Base-by-base conservation (phyloP, 1,140 invertebrate species). In the Tetragonula clypearis region DNA sequence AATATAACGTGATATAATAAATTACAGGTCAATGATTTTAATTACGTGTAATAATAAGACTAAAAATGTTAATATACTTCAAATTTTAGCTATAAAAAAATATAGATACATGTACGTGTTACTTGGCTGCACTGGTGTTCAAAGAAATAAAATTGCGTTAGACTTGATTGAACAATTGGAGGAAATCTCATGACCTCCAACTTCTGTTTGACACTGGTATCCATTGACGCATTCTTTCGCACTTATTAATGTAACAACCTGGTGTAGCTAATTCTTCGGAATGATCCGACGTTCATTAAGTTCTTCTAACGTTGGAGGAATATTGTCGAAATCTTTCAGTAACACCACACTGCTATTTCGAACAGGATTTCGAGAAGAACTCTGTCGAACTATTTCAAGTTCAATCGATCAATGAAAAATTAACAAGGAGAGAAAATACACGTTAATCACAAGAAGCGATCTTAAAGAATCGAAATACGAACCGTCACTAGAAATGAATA, bases 181-280 rank as follows among this genome's bases (percentile, higher is more conserved):
- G 93, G 93, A 95, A 94, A 92, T 93, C 92, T 76, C 92, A 92
- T 87, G 92, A 94, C 92, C 92, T 95, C 92, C 92, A 90, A 82
- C 88, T 91, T 74, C 58, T 74, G 81, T 80, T 74, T 41, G 58
- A 81, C 83, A 75, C 71, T 81, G 81, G 11, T 81, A 62, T 72
- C 26, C 55, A 81, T 72, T n/a, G 83, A 75, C 41, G 60, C 19
- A 26, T 73, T 74, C 62, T 74, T 75, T 71, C 71, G 58, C 69
- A 74, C 71, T 85, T 58, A 73, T 68, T 80, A 72, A 49, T 56
- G 74, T 71, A 78, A 49, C 41, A 68, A 74, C 58, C 19, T 53
- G 30, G 68, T 73, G 19, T 23, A 14, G 49, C n/a, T 6, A 19
- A 53, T n/a, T 85, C 60, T 26, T 49, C 53, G 26, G 11, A 66